Percentiles rank a stretch among this genome's conserved stretches.
These are phyloP conservation scores for Gobiocypris rarus DNA, from an alignment of 2,113 vertebrate species.

Conservation along the genomic window DNA sequence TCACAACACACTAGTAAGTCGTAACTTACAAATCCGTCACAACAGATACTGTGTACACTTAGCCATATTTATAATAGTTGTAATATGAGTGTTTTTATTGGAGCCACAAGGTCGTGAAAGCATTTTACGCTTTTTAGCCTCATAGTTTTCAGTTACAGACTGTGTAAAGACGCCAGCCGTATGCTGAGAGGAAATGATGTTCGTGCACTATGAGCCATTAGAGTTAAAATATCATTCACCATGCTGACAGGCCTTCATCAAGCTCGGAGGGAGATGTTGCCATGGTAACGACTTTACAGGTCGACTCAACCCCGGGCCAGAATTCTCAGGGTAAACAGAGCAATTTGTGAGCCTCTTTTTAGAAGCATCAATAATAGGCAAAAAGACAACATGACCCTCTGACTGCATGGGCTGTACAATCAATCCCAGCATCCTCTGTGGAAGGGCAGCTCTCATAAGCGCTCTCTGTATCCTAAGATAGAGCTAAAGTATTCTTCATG, in stretches of 20 bases:
- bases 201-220: slow-evolving; percentile 46
- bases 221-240: slow-evolving; percentile 51
- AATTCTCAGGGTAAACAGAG: slow-evolving; percentile 56
- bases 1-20: background rate
- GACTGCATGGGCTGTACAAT: slow-evolving; percentile 32
- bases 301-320: slow-evolving; percentile 46
- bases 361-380: slow-evolving; percentile 57
- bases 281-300: slow-evolving; percentile 53
- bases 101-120: background rate
- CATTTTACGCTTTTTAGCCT: background rate
- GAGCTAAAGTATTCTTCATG: background rate
- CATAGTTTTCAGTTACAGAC: background rate
- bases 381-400: slow-evolving; percentile 49
- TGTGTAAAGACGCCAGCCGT: background rate
- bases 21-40: background rate
- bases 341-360: slow-evolving; percentile 57
- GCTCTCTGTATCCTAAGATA: background rate
- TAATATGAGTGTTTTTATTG: background rate
- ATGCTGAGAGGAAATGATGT: slow-evolving; percentile 1
- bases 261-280: slow-evolving; percentile 51
- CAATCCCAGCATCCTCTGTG: slow-evolving; percentile 33
- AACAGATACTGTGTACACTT: background rate
- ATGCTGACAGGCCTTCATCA: slow-evolving; percentile 36
- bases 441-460: background rate
- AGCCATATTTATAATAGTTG: background rate